Evolutionary conservation across 1,140 invertebrate species (phyloP), one percentile per base, ranked within the genome.

Genomic region (Limonius californicus): DNA sequence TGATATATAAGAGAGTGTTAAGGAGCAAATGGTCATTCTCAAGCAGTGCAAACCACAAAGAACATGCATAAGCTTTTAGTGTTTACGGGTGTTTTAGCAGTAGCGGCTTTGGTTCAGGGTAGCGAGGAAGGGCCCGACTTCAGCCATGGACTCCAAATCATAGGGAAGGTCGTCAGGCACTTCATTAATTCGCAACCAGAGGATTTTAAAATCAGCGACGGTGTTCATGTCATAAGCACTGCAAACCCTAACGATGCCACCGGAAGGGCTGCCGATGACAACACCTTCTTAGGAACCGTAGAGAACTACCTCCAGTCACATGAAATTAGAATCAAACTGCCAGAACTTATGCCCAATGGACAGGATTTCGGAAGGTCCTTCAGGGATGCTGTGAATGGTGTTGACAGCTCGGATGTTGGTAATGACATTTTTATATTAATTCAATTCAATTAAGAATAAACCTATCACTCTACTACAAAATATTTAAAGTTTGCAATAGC

Each of bases 251-350:
- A 71, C 62, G 72, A 74, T 21, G 72, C 66, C 32, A 67, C 63
- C 1, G 72, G 72, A 0, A 79, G 81, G 58, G 74, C 77, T 47
- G 79, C 80, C 27, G 73, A 63, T 20, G 82, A 83, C 12, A 81
- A 82, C 59, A 76, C 78, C 16, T 80, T 80, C 0, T 67, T 80
- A 0, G 63, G 87, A 20, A 83, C 79, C 0, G 71, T 89, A 39
- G 77, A 87, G 14, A 82, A 82, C 57, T 89, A 89, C 66, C 69
- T 90, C 1, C 80, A 85, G 62, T 85, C 78, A 7, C 85, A 88
- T 67, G 88, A 91, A 67, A 69, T 91, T 0, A 81, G 86, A 65
- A 83, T 90, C 2, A 87, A 83, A 62, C 73, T 91, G 45, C 83
- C 83, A 0, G 87, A 84, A 70, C 74, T 91, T 43, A 78, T 84